Evolutionary conservation across 2,888 invertebrate genomes (phyloP).

Genomic region (Nebria salina): DNA sequence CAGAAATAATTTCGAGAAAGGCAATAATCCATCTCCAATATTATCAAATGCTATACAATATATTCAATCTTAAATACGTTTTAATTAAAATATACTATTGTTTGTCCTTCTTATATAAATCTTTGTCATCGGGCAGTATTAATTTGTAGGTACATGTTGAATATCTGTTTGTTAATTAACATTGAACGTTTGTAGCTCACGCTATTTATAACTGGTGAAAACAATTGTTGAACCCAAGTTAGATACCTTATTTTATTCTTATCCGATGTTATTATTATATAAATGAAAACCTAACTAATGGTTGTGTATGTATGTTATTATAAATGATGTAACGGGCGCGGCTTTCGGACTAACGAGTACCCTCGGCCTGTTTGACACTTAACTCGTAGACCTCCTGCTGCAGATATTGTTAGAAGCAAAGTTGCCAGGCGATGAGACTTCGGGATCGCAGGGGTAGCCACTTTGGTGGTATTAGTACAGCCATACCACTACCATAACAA

Average conservation of each 20-base stretch:
- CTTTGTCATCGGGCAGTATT: no score
- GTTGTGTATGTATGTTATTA: constrained; percentile 11
- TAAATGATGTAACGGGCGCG: constrained; percentile 13
- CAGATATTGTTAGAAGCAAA: neutral
- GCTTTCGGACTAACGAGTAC: constrained; percentile 11
- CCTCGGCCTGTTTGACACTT: constrained; percentile 1
- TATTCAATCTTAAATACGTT: no score
- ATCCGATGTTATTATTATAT: constrained; percentile 4
- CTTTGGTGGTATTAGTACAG: neutral
- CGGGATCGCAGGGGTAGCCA: neutral
- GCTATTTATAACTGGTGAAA: neutral
- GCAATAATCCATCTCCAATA: no score
- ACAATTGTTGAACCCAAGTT: neutral
- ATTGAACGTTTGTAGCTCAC: neutral
- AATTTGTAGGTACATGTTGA: no score
- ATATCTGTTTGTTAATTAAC: no score
- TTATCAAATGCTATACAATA: no score
- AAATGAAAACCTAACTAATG: constrained; percentile 10
- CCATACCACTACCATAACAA: constrained; percentile 47
- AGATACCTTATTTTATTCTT: neutral
- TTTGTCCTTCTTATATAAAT: no score
- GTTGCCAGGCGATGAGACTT: neutral
- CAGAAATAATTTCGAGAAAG: no score
- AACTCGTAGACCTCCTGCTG: neutral
- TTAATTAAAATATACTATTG: no score